Conservation (phyloP, 2,113 vertebrate species). For the Gasterosteus nipponicus region DNA sequence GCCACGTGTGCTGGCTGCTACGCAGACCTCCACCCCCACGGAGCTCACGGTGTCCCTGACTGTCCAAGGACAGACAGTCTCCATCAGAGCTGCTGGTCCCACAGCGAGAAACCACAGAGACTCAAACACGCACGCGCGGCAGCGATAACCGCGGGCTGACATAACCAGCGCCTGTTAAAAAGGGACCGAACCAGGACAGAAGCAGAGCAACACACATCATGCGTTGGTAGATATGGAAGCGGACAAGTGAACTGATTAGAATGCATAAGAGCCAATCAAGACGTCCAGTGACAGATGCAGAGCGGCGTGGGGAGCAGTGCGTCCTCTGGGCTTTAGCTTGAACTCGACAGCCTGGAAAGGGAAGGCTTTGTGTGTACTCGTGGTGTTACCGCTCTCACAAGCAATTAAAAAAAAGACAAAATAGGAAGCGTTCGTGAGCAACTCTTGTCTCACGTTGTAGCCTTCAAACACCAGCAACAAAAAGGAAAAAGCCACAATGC, state of each 20-base stretch:
- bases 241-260: slow-evolving; percentile 2
- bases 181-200: neutral
- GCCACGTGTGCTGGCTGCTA: neutral
- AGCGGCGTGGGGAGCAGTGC: neutral
- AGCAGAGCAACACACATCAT: neutral
- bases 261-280: neutral
- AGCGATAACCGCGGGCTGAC: slow-evolving; percentile 17
- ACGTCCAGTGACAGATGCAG: slow-evolving; percentile 6
- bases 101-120: slow-evolving; percentile 14
- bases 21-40: neutral
- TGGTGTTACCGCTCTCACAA: neutral
- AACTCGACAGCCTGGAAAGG: neutral
- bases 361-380: neutral
- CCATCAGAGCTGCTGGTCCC: slow-evolving; percentile 55
- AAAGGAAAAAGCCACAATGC: neutral
- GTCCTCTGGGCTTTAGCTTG: neutral
- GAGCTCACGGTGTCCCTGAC: neutral
- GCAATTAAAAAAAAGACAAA: neutral
- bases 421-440: neutral
- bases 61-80: neutral
- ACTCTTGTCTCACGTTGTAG: neutral
- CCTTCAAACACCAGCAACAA: too few species aligned
- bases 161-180: slow-evolving; percentile 15
- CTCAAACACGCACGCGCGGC: neutral
- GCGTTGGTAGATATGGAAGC: neutral